Evolutionary conservation across 2,113 vertebrate genomes (phyloP), one percentile per base, ranked within the genome.

Genomic region (Rhabdomys dilectus): DNA sequence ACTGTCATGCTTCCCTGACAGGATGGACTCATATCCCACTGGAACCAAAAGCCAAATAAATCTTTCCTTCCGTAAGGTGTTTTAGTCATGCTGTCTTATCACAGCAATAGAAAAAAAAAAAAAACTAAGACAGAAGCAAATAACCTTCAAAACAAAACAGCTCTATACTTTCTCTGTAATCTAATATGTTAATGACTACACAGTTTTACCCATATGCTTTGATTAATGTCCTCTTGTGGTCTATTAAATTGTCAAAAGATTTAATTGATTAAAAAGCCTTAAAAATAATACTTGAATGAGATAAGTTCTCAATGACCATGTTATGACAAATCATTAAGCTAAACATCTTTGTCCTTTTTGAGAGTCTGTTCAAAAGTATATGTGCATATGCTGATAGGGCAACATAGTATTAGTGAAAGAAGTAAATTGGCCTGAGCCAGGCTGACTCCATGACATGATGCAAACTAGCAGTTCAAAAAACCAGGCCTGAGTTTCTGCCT

Each of bases 201-300:
- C 45, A 88, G 62, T 80, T 96, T 96, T 34, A 95, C 3, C 84
- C 9, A 29, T 3, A 88, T 78, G n/a, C 95, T 92, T 0, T 91
- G 34, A 84, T n/a, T 89, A 70, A 78, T 90, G 80, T 91, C 15
- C 29, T 96, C 2, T 36, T 1, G 0, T 24, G 93, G 56, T 66
- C 89, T 60, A 62, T 93, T 31, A 80, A 84, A 42, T 42, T 62
- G 60, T 62, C n/a, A 58, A 84, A 84, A 31, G 58, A 39, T 29
- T 84, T 62, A 62, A 31, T 84, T 13, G 24, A 42, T 84, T 62
- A 42, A 84, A 62, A 42, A 19, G 13, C 1, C 62, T 77, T 88
- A 60, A 91, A 91, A 91, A 16, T 93, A 12, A 24, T 86, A 88
- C 66, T 9, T 8, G 88, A 66, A 66, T n/a, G 90, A 81, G 53